These are phyloP conservation scores for Anguilla rostrata DNA, from an alignment of 2,113 vertebrate species.

Conservation along the genomic window DNA sequence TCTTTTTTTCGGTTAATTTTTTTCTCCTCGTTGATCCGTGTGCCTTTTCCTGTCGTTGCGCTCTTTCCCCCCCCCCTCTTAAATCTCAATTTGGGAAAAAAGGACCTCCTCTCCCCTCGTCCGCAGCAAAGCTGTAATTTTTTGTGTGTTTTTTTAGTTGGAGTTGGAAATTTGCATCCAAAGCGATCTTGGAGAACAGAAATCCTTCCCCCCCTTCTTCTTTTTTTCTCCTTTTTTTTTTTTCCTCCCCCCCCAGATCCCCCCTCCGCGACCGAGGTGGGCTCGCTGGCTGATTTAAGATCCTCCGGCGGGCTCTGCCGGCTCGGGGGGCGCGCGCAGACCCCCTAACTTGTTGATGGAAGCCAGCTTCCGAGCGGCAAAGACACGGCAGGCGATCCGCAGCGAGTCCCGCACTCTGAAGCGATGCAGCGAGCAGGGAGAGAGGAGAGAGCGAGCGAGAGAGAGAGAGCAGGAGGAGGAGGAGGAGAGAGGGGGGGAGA, in stretches of 20 bases:
- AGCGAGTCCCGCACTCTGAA: conserved; percentile 87
- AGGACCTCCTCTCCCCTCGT: conserved; percentile 12
- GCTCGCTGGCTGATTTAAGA: conserved; percentile 80
- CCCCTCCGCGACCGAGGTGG: conserved; percentile 63
- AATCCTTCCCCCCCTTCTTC: conserved; percentile 29
- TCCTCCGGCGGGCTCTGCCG: conserved; percentile 65
- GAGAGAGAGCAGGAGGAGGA: conserved; percentile 65
- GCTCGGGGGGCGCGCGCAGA: conserved; percentile 71
- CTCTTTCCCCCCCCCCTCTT: conserved; percentile 4
- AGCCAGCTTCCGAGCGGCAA: conserved; percentile 72
- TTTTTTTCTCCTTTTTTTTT: conserved; percentile 20
- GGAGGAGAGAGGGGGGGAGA: conserved; percentile 56
- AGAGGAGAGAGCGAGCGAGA: conserved; percentile 56
- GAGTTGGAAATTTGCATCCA: conserved; percentile 71
- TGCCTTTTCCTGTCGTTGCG: neutral
- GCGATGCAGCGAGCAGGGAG: conserved; percentile 79
- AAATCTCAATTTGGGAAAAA: conserved; percentile 29
- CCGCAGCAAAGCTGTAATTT: conserved; percentile 58
- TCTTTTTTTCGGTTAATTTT: conserved; percentile 39
- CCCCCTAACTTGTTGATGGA: conserved; percentile 98
- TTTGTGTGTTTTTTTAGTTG: neutral
- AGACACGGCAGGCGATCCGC: conserved; percentile 82
- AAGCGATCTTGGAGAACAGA: conserved; percentile 62
- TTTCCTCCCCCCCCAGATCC: conserved; percentile 48
- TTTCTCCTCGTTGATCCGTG: neutral